Evolutionary conservation across 2,888 invertebrate species (phyloP).

Genomic region (Leptopilina myrica): DNA sequence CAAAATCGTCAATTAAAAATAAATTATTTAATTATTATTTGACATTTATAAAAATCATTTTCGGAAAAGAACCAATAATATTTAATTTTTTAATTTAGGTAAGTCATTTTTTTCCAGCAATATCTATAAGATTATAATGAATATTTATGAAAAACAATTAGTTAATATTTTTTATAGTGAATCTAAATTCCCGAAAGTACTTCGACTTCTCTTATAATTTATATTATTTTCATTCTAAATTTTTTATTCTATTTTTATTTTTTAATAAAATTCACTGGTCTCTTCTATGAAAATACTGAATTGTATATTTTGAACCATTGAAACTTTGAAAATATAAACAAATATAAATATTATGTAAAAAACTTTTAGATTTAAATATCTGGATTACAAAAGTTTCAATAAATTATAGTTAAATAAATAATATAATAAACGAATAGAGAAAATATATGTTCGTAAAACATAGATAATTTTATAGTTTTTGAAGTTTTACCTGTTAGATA

Average conservation of each 20-base stretch:
- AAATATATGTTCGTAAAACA: not conserved
- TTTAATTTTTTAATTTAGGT: not conserved
- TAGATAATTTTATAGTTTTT: not conserved
- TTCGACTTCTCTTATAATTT: too few species aligned
- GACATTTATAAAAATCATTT: not conserved
- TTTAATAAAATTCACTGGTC: too few species aligned
- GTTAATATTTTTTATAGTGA: not conserved
- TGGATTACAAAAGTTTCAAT: too few species aligned
- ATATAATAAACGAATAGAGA: too few species aligned
- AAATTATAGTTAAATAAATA: not conserved
- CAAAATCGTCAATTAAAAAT: not conserved
- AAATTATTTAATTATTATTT: not conserved
- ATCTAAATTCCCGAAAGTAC: too few species aligned
- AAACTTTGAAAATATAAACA: too few species aligned
- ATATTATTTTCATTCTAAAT: too few species aligned
- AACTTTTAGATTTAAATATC: not conserved
- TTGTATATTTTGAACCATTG: too few species aligned
- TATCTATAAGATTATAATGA: not conserved
- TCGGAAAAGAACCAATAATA: not conserved
- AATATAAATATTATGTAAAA: not conserved
- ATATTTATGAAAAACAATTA: not conserved
- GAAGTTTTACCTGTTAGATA: not conserved
- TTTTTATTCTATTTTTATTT: too few species aligned
- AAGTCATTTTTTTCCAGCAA: not conserved
- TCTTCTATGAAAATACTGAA: too few species aligned